Conservation (phyloP, 1,140 invertebrate genomes). For the Trichonephila inaurata region DNA sequence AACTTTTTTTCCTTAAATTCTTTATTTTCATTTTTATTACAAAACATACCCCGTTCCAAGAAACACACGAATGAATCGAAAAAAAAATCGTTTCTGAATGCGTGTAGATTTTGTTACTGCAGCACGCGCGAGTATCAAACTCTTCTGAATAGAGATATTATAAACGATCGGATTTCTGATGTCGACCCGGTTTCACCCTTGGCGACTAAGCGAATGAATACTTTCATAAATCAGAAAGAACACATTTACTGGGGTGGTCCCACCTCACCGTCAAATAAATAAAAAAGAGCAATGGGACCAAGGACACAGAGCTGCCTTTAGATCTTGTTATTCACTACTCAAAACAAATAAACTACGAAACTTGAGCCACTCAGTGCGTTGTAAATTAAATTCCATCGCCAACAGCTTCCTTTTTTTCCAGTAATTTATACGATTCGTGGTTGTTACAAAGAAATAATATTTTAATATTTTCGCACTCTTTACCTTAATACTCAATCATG, state of each 20-base stretch:
- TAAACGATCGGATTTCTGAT: too few relatives aligned
- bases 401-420: background rate
- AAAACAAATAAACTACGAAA: background rate
- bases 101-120: too few relatives aligned
- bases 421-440: conserved; percentile 8
- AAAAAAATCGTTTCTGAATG: too few relatives aligned
- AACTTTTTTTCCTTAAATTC: too few relatives aligned
- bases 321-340: background rate
- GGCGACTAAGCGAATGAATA: too few relatives aligned
- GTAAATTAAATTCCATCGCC: background rate
- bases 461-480: conserved; percentile 18
- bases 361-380: background rate
- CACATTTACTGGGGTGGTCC: background rate
- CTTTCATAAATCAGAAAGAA: background rate
- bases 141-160: too few relatives aligned
- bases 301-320: too few relatives aligned
- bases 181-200: too few relatives aligned
- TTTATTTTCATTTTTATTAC: too few relatives aligned
- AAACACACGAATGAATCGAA: too few relatives aligned
- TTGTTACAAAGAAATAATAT: background rate
- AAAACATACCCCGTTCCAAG: too few relatives aligned
- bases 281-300: background rate
- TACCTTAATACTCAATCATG: conserved; percentile 13
- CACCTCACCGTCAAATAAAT: background rate
- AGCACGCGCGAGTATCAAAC: too few relatives aligned